Percentiles rank a stretch among this genome's conserved stretches.
phyloP scores from a whole-genome alignment of 2,888 invertebrate species.

The Syrista parreyssii region DNA sequence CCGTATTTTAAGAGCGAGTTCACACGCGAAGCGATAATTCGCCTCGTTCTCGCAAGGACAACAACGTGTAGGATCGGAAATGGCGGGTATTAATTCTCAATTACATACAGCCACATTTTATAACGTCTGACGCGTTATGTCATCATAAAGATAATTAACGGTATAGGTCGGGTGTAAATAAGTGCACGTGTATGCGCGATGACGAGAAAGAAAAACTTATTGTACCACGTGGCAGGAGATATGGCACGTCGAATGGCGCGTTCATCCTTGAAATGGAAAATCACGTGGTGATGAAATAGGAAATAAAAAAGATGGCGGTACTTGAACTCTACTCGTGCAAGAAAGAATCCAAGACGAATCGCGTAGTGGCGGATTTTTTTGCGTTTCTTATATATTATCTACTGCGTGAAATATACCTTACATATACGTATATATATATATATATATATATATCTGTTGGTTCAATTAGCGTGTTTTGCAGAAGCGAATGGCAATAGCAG shows the following conservation, averaged over 20 bases:
- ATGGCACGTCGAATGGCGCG: background rate
- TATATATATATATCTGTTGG: background rate
- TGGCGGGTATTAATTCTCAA: background rate
- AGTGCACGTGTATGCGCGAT: background rate
- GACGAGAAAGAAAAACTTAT: background rate
- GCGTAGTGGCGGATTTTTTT: background rate
- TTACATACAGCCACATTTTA: background rate
- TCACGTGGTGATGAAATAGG: background rate
- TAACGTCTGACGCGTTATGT: background rate
- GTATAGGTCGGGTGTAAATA: background rate
- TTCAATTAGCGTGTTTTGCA: background rate
- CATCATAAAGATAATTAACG: background rate
- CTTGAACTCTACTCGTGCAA: background rate
- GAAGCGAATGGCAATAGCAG: background rate
- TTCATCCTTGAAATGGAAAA: background rate
- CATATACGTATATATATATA: background rate
- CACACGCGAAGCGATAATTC: background rate
- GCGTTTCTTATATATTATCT: background rate
- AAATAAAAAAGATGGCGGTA: background rate
- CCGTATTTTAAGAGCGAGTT: background rate
- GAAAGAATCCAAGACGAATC: background rate
- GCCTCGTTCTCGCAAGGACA: background rate
- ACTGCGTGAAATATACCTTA: background rate
- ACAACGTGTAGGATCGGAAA: background rate
- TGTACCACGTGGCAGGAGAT: background rate